phyloP scores from a whole-genome alignment of 2,888 invertebrate species.

The Drosophila hamatofila region DNA sequence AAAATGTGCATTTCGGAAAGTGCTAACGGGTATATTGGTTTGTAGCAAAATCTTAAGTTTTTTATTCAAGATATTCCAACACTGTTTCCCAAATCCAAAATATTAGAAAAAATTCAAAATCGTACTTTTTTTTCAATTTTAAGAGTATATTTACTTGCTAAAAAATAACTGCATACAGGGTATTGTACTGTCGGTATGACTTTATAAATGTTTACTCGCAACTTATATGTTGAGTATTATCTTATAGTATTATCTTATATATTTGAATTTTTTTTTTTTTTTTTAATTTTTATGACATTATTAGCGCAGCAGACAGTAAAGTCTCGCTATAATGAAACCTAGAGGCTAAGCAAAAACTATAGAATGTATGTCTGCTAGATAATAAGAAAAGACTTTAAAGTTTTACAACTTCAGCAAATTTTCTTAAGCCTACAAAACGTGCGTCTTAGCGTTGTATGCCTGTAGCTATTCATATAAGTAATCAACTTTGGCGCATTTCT shows the following conservation, averaged over 20 bases:
- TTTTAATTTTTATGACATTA: slow-evolving; percentile 26
- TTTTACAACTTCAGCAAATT: neutral
- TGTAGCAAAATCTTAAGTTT: neutral
- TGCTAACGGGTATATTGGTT: neutral
- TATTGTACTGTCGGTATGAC: neutral
- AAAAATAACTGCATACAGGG: neutral
- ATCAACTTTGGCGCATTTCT: slow-evolving; percentile 22
- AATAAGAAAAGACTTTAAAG: neutral
- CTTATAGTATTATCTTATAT: slow-evolving; percentile 1
- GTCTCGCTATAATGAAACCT: neutral
- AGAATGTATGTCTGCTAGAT: neutral
- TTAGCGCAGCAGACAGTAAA: slow-evolving; percentile 1
- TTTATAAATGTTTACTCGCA: neutral
- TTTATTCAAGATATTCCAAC: neutral
- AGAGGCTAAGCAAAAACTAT: neutral
- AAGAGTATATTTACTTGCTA: no score
- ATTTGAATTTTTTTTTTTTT: neutral
- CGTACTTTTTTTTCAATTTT: neutral
- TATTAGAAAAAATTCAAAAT: neutral
- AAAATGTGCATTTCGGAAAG: no score
- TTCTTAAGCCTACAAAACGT: neutral
- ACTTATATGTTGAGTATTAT: slow-evolving; percentile 8
- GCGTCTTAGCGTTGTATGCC: neutral
- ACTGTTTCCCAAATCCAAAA: neutral
- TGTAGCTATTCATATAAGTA: slow-evolving; percentile 13